Conservation (phyloP, 2,888 invertebrate genomes). For the Harpalus rubripes region DNA sequence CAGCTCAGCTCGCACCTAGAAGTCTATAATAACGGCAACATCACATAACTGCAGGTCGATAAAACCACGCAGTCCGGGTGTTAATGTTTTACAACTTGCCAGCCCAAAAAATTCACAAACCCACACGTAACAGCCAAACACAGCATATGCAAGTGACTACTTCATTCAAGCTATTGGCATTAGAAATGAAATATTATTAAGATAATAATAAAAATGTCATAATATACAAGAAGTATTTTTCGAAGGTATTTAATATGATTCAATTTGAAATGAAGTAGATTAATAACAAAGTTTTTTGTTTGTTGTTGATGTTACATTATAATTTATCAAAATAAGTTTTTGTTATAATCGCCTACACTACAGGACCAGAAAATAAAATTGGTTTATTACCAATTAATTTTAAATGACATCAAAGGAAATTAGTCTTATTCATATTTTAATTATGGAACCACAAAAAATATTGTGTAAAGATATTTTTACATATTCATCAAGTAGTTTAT, state of each 20-base stretch:
- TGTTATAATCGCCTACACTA: neutral
- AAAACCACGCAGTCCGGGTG: slow-evolving; percentile 47
- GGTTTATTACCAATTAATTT: slow-evolving; percentile 18
- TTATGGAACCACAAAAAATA: slow-evolving; percentile 7
- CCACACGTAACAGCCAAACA: neutral
- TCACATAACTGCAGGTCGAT: slow-evolving; percentile 25
- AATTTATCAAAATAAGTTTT: no score
- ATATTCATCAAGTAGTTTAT: no score
- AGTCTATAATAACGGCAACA: slow-evolving; percentile 45
- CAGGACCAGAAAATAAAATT: slow-evolving; percentile 16
- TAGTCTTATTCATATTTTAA: slow-evolving; percentile 9
- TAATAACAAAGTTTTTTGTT: slow-evolving; percentile 20
- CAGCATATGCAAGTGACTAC: neutral
- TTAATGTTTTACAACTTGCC: slow-evolving; percentile 33
- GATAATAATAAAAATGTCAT: no score
- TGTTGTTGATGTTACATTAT: neutral
- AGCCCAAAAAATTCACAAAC: slow-evolving; percentile 4
- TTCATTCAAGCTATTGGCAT: no score
- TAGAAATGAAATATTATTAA: no score
- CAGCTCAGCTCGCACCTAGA: slow-evolving; percentile 35
- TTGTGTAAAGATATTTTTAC: no score
- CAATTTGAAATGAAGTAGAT: slow-evolving; percentile 1
- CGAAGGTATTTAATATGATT: neutral
- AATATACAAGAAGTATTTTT: slow-evolving; percentile 1
- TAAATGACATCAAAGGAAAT: neutral